Conservation (phyloP, 64 coral and sea anemone species). For the Dendrophyllia cribrosa region DNA sequence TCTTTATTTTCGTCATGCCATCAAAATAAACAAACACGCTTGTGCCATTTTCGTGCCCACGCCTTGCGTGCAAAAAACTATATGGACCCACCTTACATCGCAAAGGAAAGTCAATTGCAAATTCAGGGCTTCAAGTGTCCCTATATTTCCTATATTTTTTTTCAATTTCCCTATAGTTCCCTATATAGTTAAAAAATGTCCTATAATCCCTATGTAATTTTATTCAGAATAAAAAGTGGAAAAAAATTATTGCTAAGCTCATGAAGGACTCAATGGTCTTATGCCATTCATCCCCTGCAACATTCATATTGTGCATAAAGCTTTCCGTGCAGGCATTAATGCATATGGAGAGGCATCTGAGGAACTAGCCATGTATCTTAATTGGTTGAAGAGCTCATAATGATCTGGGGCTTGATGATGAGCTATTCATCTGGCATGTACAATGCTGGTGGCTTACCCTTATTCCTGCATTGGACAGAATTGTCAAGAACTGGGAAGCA, state of each 20-base stretch:
- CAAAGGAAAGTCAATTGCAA: no score
- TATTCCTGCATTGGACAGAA: slow-evolving; percentile 52
- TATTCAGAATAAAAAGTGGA: neutral
- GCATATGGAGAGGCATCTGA: slow-evolving; percentile 58
- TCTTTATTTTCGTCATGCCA: no score
- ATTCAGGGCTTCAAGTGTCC: neutral
- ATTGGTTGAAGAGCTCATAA: slow-evolving; percentile 56
- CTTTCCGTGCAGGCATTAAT: slow-evolving; percentile 45
- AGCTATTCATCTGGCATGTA: neutral
- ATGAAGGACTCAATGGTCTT: slow-evolving; percentile 44
- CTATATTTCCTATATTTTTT: neutral
- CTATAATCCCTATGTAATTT: neutral
- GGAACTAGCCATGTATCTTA: slow-evolving; percentile 68
- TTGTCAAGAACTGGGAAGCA: slow-evolving; percentile 65
- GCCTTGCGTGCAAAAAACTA: no score
- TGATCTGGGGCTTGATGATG: slow-evolving; percentile 46
- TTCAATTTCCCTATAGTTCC: neutral
- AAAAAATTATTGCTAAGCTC: no score
- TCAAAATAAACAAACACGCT: no score
- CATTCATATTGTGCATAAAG: slow-evolving; percentile 59
- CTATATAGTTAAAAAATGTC: neutral
- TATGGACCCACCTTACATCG: no score
- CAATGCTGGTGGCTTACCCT: slow-evolving; percentile 58
- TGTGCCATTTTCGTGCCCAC: no score
- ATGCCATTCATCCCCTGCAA: slow-evolving; percentile 68